Percentiles rank a stretch among this genome's conserved stretches.
These are phyloP conservation scores for Phrynocephalus vlangalii DNA, from an alignment of 2,797 vertebrate species.

Conservation along the genomic window DNA sequence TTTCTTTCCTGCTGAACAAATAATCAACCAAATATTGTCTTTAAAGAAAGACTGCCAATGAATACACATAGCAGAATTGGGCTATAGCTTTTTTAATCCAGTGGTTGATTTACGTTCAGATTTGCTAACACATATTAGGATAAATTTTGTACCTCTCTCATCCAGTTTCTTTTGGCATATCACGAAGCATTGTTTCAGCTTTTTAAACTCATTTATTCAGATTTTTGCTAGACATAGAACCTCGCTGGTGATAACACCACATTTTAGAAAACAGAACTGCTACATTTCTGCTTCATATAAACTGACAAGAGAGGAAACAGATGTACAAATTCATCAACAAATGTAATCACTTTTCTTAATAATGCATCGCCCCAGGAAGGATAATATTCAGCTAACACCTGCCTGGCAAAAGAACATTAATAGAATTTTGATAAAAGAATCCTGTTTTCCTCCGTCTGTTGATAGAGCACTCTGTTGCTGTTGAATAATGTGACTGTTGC, in stretches of 20 bases:
- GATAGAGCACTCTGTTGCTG: background rate
- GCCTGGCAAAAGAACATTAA: slow-evolving; percentile 10
- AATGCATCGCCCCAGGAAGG: slow-evolving; percentile 9
- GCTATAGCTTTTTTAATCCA: background rate
- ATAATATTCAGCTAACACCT: background rate
- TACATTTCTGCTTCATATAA: background rate
- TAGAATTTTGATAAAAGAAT: background rate
- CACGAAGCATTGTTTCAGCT: background rate
- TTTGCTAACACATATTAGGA: background rate
- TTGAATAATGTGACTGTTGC: background rate
- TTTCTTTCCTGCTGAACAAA: background rate
- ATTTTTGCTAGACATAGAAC: slow-evolving; percentile 10
- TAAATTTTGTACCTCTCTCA: background rate
- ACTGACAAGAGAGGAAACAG: background rate
- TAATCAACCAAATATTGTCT: background rate
- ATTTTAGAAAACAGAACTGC: background rate
- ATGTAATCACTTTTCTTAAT: slow-evolving; percentile 9
- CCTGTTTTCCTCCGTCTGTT: background rate
- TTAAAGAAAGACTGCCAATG: background rate
- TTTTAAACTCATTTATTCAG: background rate
- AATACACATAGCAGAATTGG: background rate
- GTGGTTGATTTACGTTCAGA: background rate
- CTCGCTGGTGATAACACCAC: background rate
- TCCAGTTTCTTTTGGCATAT: background rate
- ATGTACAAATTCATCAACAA: background rate